phyloP scores from a whole-genome alignment of 2,113 vertebrate species.

The Ivindomyrus marchei region DNA sequence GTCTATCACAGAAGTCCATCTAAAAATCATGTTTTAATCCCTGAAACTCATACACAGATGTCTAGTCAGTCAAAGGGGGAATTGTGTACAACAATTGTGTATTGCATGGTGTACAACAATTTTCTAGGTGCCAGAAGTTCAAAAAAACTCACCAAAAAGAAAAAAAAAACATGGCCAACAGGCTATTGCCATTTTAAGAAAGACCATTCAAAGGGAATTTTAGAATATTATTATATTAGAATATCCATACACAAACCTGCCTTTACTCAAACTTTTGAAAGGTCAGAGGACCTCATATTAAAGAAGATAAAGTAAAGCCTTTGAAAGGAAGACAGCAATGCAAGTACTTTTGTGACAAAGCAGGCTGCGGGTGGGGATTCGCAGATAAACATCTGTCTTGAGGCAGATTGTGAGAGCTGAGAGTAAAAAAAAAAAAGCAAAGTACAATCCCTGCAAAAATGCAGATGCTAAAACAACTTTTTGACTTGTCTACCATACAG shows the following conservation, averaged over 20 bases:
- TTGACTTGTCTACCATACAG: background rate
- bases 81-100: background rate
- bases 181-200: background rate
- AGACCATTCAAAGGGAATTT: background rate
- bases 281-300: background rate
- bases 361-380: background rate
- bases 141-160: background rate
- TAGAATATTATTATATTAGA: constrained; percentile 8
- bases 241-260: background rate
- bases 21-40: background rate
- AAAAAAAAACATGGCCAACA: background rate
- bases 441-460: background rate
- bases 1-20: background rate
- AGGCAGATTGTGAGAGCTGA: background rate
- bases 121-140: background rate
- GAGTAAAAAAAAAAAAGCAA: background rate
- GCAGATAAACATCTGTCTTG: constrained; percentile 6
- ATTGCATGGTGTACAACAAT: background rate
- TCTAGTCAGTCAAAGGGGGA: background rate
- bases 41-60: background rate
- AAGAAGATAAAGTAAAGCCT: background rate
- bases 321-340: background rate
- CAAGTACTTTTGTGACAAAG: background rate
- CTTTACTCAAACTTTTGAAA: background rate
- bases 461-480: background rate